Percentiles rank a stretch among this genome's conserved stretches.
These are phyloP conservation scores for Nyctalus aviator DNA, from an alignment of 2,797 vertebrate species.

Conservation along the genomic window DNA sequence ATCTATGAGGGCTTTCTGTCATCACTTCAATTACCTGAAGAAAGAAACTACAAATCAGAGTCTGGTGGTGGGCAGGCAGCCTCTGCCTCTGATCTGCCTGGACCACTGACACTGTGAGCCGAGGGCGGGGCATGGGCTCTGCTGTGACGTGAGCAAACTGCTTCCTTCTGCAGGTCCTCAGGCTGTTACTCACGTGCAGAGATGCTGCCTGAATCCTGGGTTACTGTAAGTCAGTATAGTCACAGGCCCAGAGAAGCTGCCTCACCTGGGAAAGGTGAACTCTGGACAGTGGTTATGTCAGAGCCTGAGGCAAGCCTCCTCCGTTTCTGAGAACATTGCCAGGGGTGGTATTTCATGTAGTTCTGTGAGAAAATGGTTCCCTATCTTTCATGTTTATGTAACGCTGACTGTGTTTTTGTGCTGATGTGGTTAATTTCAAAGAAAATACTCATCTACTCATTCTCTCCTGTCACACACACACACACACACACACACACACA, in stretches of 20 bases:
- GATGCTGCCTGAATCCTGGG: neutral
- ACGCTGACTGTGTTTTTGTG: neutral
- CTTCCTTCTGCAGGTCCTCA: neutral
- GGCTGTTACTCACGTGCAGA: neutral
- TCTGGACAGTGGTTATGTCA: neutral
- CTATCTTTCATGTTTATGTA: neutral
- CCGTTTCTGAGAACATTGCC: neutral
- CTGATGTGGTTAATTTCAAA: neutral
- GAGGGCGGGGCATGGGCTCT: neutral
- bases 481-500: neutral
- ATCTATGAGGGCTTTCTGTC: neutral
- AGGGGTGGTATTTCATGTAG: neutral
- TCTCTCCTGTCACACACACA: neutral
- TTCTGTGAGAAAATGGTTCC: neutral
- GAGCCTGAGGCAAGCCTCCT: neutral
- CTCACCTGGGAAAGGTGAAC: neutral
- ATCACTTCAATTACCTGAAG: neutral
- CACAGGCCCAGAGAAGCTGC: neutral
- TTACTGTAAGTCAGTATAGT: constrained; percentile 45
- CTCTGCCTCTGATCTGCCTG: neutral
- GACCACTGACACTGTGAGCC: neutral
- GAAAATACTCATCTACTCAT: neutral
- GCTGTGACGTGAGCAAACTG: neutral
- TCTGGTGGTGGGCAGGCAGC: neutral
- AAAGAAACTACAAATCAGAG: constrained; percentile 20